Conservation (phyloP, 2,888 invertebrate species). For the Paralinhomoeus sp. region DNA sequence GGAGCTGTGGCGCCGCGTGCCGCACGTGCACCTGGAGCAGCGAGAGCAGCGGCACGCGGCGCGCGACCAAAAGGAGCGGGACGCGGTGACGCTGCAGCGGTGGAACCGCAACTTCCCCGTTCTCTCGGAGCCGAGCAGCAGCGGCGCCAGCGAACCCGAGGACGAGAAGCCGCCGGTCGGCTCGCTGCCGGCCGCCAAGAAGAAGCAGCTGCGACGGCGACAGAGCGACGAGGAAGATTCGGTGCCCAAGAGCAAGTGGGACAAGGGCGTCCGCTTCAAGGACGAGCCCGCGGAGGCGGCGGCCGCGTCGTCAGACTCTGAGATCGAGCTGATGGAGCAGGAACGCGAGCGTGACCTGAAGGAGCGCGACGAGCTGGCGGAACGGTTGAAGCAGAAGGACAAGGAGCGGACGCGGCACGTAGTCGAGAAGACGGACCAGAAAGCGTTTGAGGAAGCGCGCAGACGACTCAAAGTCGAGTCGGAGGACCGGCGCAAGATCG, state of each 20-base stretch:
- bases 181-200: no score
- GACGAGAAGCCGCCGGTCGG: no score
- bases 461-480: not conserved
- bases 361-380: slow-evolving; percentile 80
- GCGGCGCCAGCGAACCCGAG: no score
- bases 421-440: slow-evolving; percentile 32
- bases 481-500: slow-evolving; percentile 49
- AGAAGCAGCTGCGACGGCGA: no score
- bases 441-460: slow-evolving; percentile 14
- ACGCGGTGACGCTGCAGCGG: no score
- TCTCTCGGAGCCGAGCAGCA: no score
- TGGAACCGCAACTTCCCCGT: no score
- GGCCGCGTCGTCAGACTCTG: slow-evolving; percentile 6
- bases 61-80: no score
- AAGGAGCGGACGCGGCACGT: slow-evolving; percentile 63
- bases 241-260: not conserved
- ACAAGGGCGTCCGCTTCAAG: not conserved
- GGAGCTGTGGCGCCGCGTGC: no score
- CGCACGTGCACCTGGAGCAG: no score
- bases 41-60: no score
- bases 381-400: slow-evolving; percentile 63
- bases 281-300: no score
- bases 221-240: not conserved
- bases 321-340: slow-evolving; percentile 10
- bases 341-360: slow-evolving; percentile 45